phyloP scores from a whole-genome alignment of 2,888 invertebrate species.

The Leptinotarsa haldemani region DNA sequence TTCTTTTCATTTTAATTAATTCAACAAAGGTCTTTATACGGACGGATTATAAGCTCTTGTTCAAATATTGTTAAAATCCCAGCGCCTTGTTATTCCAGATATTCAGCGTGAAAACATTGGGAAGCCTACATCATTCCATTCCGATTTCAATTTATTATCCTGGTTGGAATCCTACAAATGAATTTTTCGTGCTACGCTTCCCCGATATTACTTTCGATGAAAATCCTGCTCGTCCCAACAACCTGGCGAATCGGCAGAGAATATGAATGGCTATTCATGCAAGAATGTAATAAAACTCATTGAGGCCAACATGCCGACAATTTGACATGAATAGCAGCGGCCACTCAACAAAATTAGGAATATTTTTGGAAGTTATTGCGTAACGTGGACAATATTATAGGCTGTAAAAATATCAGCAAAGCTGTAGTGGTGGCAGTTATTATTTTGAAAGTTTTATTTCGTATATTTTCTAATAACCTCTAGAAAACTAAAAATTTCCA shows the following conservation, averaged over 20 bases:
- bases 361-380: neutral
- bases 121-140: slow-evolving; percentile 20
- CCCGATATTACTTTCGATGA: slow-evolving; percentile 31
- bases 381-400: neutral
- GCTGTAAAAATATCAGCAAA: neutral
- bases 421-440: no score
- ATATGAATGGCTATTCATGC: slow-evolving; percentile 25
- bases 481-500: neutral
- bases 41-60: neutral
- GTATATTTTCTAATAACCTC: neutral
- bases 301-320: neutral
- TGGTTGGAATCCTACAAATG: slow-evolving; percentile 37
- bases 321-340: slow-evolving; percentile 1
- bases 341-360: slow-evolving; percentile 10
- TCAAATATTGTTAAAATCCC: slow-evolving; percentile 3
- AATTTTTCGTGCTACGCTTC: slow-evolving; percentile 29
- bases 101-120: slow-evolving; percentile 17
- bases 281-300: slow-evolving; percentile 24
- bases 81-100: neutral
- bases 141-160: slow-evolving; percentile 37
- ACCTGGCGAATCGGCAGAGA: slow-evolving; percentile 17
- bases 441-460: no score
- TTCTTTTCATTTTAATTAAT: neutral
- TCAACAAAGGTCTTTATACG: neutral
- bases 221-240: slow-evolving; percentile 18